Base-by-base conservation (phyloP, 2,797 vertebrate genomes). In the Dipus sagitta region DNA sequence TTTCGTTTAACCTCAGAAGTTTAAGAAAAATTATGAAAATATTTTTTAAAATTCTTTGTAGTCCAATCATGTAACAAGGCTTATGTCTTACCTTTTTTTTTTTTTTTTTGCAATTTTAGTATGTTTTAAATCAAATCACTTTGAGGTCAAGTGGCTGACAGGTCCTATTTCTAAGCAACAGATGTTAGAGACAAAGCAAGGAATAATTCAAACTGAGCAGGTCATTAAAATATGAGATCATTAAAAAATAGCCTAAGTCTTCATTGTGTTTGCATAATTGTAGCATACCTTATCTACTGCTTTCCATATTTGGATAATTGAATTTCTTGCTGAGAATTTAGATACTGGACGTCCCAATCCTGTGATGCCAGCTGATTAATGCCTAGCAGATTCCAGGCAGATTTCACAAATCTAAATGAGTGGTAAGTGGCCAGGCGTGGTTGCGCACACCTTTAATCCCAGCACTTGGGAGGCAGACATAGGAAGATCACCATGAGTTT, bases 61-160 rank as follows among this genome's bases (percentile, higher is more conserved):
- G 24, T 87, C 34, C 34, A 86, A 93, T 88, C 21, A 85, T 60
- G 64, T 10, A 6, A 72, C 17, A 92, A 78, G 62, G 26, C 4
- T 91, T 71, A 75, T 23, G 78, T 82, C 47, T 52, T 84, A 26
- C 17, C 6, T 52, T 52, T 52, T 62, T 3, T 30, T 14, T 54
- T 54, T 54, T 54, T 6, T 54, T 54, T 54, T 79, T 3, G 20
- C 20, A 21, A 79, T 9, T 79, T 75, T 74, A 58, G 26, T 42
- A 67, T 88, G 30, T 34, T 94, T 91, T 75, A 6, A 74, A 79
- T 75, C 74, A 72, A 72, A 77, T 93, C 82, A 74, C 38, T 77
- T 30, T 18, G 30, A 68, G 72, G 62, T 42, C 83, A 60, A 21
- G 7, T 21, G 54, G 21, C 91, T 79, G 42, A 79, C 0, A 32